phyloP scores from a whole-genome alignment of 2,113 vertebrate genomes.

The Hemibagrus wyckioides region DNA sequence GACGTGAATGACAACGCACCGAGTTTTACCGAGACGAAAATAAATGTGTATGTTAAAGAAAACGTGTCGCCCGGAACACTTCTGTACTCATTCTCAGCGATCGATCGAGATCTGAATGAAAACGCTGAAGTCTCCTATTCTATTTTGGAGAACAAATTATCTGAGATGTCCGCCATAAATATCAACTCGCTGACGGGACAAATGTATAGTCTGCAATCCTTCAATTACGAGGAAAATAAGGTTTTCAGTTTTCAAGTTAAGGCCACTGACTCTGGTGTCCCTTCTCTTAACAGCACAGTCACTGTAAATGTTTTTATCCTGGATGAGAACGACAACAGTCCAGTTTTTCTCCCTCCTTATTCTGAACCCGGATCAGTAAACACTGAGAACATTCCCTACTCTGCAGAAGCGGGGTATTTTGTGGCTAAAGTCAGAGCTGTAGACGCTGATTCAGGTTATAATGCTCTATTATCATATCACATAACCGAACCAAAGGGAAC shows the following conservation, averaged over 20 bases:
- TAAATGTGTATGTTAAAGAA: conserved; percentile 70
- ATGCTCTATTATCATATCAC: conserved; percentile 49
- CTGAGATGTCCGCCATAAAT: background rate
- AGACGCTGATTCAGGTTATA: conserved; percentile 61
- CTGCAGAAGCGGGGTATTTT: conserved; percentile 50
- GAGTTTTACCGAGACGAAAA: conserved; percentile 47
- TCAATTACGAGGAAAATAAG: conserved; percentile 79
- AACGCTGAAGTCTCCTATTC: conserved; percentile 44
- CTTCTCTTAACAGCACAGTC: conserved; percentile 68
- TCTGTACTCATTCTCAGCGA: conserved; percentile 61
- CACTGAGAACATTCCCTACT: conserved; percentile 48
- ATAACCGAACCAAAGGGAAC: conserved; percentile 46
- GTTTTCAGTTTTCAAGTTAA: conserved; percentile 75
- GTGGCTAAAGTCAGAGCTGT: conserved; percentile 64
- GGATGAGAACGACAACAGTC: conserved; percentile 22
- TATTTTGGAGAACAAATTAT: conserved; percentile 18
- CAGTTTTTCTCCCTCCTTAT: conserved; percentile 44
- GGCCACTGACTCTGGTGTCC: conserved; percentile 75
- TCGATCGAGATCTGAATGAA: conserved; percentile 47
- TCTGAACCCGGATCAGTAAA: conserved; percentile 64
- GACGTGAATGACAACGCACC: conserved; percentile 58
- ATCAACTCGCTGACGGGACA: conserved; percentile 62
- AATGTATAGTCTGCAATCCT: conserved; percentile 73
- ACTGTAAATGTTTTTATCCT: conserved; percentile 61
- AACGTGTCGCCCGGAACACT: conserved; percentile 63